phyloP scores from a whole-genome alignment of 2,797 vertebrate species.

The Mycteria americana region DNA sequence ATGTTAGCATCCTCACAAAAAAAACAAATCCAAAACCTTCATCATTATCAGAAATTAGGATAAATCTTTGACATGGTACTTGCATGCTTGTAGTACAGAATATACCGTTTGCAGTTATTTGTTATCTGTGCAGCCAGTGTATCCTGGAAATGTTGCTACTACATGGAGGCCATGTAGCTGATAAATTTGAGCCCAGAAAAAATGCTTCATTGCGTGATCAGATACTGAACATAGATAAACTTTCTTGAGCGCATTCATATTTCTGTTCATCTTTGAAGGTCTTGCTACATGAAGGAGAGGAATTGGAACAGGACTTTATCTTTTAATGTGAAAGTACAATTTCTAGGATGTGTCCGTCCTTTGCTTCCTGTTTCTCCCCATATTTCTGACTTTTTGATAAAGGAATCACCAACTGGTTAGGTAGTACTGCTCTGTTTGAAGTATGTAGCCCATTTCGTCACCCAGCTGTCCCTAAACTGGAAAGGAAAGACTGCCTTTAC shows the following conservation, averaged over 20 bases:
- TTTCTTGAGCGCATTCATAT: neutral
- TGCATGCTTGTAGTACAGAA: neutral
- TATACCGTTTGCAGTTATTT: neutral
- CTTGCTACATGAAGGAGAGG: neutral
- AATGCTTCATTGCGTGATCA: neutral
- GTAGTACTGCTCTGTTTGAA: neutral
- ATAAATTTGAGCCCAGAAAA: neutral
- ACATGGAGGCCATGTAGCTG: neutral
- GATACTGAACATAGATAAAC: neutral
- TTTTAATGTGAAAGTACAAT: neutral
- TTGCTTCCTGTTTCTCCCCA: neutral
- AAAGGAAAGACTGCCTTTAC: neutral
- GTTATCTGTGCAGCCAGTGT: neutral
- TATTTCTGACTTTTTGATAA: neutral
- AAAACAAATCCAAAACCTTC: neutral
- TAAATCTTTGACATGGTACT: neutral
- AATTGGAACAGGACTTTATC: neutral
- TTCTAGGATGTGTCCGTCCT: neutral
- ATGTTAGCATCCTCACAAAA: neutral
- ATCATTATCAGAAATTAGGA: neutral
- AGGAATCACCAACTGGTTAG: neutral
- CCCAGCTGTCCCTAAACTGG: neutral
- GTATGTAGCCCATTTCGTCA: neutral
- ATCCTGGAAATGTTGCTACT: neutral
- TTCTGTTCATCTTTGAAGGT: neutral